These are phyloP conservation scores for Cantharis rufa DNA, from an alignment of 2,888 invertebrate genomes.

Conservation along the genomic window DNA sequence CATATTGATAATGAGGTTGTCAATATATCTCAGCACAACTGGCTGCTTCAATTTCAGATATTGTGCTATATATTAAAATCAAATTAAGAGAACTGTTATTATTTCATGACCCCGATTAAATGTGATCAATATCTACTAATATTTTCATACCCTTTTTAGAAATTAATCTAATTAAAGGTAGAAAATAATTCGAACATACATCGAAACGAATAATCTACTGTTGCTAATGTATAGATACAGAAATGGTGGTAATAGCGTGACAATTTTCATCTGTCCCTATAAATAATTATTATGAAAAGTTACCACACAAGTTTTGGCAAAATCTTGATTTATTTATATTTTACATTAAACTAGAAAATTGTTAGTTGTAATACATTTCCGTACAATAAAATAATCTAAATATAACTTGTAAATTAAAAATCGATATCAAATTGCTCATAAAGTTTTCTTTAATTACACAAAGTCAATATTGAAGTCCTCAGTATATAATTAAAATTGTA, in stretches of 20 bases:
- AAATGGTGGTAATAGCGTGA: not conserved
- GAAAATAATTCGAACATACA: not conserved
- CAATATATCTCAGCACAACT: not conserved
- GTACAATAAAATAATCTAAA: not conserved
- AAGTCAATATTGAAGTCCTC: not conserved
- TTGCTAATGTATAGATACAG: not conserved
- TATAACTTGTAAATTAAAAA: not conserved
- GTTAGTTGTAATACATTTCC: not conserved
- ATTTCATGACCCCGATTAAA: not conserved
- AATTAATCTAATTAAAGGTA: not conserved
- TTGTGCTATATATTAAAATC: no score
- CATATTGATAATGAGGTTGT: not conserved
- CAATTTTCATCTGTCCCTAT: not conserved
- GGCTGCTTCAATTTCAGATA: not conserved
- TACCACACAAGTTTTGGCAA: not conserved
- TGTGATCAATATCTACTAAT: not conserved
- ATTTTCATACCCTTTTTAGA: not conserved
- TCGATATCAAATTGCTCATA: not conserved
- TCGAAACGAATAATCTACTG: not conserved
- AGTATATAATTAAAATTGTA: not conserved
- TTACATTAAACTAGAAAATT: not conserved
- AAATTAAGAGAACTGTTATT: not conserved
- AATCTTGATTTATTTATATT: not conserved
- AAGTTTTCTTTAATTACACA: not conserved
- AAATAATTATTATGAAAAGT: not conserved